Evolutionary conservation across 2,888 invertebrate species (phyloP).

Genomic region (Perithous albicinctus): DNA sequence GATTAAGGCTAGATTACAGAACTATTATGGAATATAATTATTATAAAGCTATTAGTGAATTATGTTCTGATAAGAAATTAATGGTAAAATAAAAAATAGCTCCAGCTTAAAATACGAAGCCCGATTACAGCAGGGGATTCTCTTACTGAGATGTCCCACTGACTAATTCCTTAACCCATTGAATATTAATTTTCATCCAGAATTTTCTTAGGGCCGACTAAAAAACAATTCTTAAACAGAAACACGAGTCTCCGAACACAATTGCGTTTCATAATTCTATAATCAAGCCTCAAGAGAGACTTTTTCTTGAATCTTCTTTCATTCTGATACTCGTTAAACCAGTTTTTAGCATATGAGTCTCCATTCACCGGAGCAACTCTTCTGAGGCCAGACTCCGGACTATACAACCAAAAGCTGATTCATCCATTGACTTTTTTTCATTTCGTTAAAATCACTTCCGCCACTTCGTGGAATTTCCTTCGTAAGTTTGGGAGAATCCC

Average conservation of each 20-base stretch:
- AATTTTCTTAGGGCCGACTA: neutral
- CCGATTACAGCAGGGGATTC: neutral
- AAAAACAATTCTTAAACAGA: neutral
- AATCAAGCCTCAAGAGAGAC: neutral
- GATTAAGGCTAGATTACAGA: too few species aligned
- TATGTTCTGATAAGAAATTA: neutral
- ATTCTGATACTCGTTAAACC: neutral
- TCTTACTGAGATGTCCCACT: neutral
- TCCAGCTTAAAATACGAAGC: neutral
- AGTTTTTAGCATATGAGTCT: neutral
- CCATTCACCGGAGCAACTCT: neutral
- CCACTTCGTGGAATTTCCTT: conserved; percentile 47
- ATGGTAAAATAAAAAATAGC: neutral
- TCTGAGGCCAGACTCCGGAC: conserved; percentile 1
- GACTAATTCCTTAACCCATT: neutral
- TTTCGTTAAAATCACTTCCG: conserved; percentile 34
- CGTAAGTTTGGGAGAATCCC: conserved; percentile 24
- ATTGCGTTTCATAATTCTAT: neutral
- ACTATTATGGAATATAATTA: neutral
- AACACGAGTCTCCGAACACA: neutral
- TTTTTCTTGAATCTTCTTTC: neutral
- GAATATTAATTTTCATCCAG: neutral
- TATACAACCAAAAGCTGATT: conserved; percentile 39
- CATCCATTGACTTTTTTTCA: conserved; percentile 27
- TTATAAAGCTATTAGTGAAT: too few species aligned